These are phyloP conservation scores for Mixornis gularis DNA, from an alignment of 2,113 vertebrate genomes.

Conservation along the genomic window DNA sequence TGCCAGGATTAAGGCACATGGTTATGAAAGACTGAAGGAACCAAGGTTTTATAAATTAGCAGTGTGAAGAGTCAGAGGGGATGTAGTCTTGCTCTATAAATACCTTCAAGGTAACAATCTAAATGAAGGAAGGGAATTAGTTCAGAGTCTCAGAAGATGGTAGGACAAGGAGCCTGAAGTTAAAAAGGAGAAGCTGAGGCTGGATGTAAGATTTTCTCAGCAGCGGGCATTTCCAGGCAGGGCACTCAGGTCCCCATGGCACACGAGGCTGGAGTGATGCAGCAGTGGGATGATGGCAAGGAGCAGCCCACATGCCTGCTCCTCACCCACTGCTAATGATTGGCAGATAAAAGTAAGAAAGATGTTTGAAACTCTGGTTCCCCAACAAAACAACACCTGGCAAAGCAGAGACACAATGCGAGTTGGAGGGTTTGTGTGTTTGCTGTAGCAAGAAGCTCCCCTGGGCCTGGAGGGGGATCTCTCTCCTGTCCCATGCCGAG, in stretches of 20 bases:
- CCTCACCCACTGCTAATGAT: not conserved
- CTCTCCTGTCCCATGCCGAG: not conserved
- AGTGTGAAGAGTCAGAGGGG: slow-evolving; percentile 24
- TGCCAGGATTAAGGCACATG: not conserved
- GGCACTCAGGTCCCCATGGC: not conserved
- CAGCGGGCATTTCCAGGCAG: not conserved
- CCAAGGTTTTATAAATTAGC: slow-evolving; percentile 20
- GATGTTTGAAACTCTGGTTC: not conserved
- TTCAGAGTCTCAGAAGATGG: slow-evolving; percentile 34
- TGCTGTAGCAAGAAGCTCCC: not conserved
- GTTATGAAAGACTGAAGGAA: slow-evolving; percentile 19
- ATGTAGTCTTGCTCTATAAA: slow-evolving; percentile 49
- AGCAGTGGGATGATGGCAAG: rapidly evolving
- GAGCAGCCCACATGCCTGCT: not conserved
- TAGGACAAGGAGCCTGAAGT: slow-evolving; percentile 23
- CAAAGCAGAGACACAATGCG: not conserved
- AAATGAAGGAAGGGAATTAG: slow-evolving; percentile 61
- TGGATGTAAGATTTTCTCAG: not conserved
- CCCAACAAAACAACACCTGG: not conserved
- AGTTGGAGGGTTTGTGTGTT: not conserved
- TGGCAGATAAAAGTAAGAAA: not conserved
- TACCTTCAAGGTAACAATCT: slow-evolving; percentile 55
- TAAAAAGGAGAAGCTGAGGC: not conserved
- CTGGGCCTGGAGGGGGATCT: not conserved
- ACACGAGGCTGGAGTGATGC: not conserved